Conservation (phyloP, 2,888 invertebrate genomes). For the Sturmia bella region DNA sequence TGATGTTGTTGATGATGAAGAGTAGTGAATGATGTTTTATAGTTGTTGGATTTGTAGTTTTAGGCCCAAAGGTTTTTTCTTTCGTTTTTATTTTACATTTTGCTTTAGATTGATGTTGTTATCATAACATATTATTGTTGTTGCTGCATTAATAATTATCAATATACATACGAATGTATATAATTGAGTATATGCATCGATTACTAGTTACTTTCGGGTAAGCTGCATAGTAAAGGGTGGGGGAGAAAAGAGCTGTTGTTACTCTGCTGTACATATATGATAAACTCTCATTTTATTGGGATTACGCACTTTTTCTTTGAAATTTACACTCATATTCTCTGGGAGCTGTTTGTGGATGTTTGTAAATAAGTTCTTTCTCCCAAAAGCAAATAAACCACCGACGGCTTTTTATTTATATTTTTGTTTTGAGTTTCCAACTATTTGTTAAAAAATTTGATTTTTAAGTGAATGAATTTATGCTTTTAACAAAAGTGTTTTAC, state of each 20-base stretch:
- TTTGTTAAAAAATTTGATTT: neutral
- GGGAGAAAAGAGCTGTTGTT: too few species aligned
- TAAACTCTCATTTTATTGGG: slow-evolving; percentile 47
- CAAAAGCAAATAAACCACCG: slow-evolving; percentile 40
- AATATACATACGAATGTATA: slow-evolving; percentile 10
- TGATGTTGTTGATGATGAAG: slow-evolving; percentile 61
- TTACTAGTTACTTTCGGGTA: neutral
- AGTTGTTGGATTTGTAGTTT: slow-evolving; percentile 60
- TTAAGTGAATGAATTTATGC: slow-evolving; percentile 11
- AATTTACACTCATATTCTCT: slow-evolving; percentile 66
- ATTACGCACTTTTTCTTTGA: slow-evolving; percentile 52
- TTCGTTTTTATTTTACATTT: slow-evolving; percentile 6
- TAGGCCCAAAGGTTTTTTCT: slow-evolving; percentile 47
- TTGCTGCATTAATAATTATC: slow-evolving; percentile 61
- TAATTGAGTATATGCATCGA: slow-evolving; percentile 37
- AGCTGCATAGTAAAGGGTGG: slow-evolving; percentile 15
- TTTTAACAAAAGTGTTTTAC: slow-evolving; percentile 12
- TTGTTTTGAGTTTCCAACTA: slow-evolving; percentile 3
- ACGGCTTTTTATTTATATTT: slow-evolving; percentile 46
- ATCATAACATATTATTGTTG: slow-evolving; percentile 57
- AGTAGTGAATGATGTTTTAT: slow-evolving; percentile 60
- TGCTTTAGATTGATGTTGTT: slow-evolving; percentile 52
- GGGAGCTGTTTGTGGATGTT: slow-evolving; percentile 45
- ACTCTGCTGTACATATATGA: slow-evolving; percentile 21
- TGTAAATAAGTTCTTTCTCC: slow-evolving; percentile 45